phyloP scores from a whole-genome alignment of 2,797 vertebrate species.

The Myioborus miniatus region DNA sequence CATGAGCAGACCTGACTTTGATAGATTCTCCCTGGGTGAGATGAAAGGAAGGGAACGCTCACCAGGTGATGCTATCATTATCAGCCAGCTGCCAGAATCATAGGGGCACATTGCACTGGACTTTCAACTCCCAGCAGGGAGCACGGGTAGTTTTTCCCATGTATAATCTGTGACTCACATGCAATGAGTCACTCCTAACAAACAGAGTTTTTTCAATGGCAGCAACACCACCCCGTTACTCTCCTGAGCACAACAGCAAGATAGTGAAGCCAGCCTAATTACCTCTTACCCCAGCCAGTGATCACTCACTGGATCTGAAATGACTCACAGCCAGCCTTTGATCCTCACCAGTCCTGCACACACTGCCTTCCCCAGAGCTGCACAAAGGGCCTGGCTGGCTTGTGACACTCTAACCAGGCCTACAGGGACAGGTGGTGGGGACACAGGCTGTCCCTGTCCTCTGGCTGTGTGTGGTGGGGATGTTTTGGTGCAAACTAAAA shows the following conservation, averaged over 20 bases:
- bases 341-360: background rate
- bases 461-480: background rate
- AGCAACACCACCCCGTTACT: background rate
- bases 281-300: background rate
- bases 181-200: slow-evolving; percentile 26
- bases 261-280: background rate
- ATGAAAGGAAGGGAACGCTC: background rate
- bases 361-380: background rate
- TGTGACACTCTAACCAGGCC: background rate
- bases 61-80: background rate
- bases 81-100: background rate
- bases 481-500: background rate
- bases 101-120: background rate
- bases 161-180: background rate
- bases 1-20: background rate
- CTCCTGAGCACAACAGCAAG: background rate
- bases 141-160: background rate
- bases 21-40: background rate
- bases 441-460: background rate
- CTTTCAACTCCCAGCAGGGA: background rate
- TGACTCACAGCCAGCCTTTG: slow-evolving; percentile 56
- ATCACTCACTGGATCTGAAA: slow-evolving; percentile 12
- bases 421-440: background rate
- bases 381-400: background rate
- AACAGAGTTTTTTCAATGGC: slow-evolving; percentile 15